Percentiles rank a stretch among this genome's conserved stretches.
phyloP scores from a whole-genome alignment of 1,140 invertebrate genomes.

The Eurosta solidaginis region DNA sequence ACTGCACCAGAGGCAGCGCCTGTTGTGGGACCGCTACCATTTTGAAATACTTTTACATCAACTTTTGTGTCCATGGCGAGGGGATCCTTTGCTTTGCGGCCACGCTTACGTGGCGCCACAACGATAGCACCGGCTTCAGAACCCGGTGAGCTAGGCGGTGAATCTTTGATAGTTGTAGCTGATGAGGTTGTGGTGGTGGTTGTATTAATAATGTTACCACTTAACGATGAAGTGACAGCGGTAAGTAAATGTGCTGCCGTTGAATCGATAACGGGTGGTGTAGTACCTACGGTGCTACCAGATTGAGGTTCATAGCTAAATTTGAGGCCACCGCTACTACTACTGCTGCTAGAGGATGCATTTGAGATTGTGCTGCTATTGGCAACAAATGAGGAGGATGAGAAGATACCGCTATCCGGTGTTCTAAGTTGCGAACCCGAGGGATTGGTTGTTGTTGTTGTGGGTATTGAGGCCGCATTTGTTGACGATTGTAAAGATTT shows the following conservation, averaged over 20 bases:
- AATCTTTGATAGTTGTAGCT: conserved; percentile 58
- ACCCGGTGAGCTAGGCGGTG: conserved; percentile 71
- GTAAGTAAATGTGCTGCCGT: conserved; percentile 33
- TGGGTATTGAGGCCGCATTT: background rate
- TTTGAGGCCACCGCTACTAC: conserved; percentile 48
- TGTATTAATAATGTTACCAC: background rate
- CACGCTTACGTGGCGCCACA: conserved; percentile 62
- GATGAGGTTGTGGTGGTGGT: conserved; percentile 43
- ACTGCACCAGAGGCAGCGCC: conserved; percentile 66
- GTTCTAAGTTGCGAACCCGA: conserved; percentile 42
- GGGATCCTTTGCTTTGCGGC: conserved; percentile 53
- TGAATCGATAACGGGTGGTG: conserved; percentile 11
- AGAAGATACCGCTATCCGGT: conserved; percentile 47
- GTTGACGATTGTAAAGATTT: conserved; percentile 10
- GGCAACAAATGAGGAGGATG: conserved; percentile 30
- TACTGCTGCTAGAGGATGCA: conserved; percentile 31
- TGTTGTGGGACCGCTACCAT: conserved; percentile 52
- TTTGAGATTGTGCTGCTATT: conserved; percentile 27
- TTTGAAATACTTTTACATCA: conserved; percentile 56
- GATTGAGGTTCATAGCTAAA: conserved; percentile 57
- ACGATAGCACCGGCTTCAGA: conserved; percentile 62
- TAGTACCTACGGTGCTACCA: background rate
- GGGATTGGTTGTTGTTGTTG: conserved; percentile 12
- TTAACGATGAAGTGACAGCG: conserved; percentile 12
- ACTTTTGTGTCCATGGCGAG: conserved; percentile 44